Conservation (phyloP, 2,888 invertebrate species). For the Parnassius apollo region DNA sequence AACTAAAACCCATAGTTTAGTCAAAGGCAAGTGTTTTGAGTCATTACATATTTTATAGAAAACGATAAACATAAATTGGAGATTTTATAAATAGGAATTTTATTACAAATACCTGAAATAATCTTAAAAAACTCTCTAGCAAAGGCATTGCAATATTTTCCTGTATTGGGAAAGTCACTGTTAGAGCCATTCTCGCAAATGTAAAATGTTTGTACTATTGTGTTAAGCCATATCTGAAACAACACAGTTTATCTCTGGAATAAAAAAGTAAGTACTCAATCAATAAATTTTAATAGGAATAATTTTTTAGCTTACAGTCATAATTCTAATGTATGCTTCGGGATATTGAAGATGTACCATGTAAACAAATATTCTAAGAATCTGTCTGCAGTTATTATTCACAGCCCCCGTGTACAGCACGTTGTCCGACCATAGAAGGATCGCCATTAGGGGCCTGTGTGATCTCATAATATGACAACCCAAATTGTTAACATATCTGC, state of each 20-base stretch:
- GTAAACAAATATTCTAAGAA: conserved; percentile 58
- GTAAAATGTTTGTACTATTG: conserved; percentile 62
- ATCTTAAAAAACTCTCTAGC: conserved; percentile 61
- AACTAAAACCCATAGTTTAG: too few species aligned
- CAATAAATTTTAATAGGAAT: too few species aligned
- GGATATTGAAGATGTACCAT: conserved; percentile 65
- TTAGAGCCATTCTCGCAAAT: conserved; percentile 58
- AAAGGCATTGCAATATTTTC: conserved; percentile 53
- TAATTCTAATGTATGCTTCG: conserved; percentile 53
- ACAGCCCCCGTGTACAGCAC: conserved; percentile 56
- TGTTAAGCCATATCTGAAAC: conserved; percentile 66
- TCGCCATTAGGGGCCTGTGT: conserved; percentile 63
- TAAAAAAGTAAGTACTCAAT: neutral
- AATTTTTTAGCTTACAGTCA: conserved; percentile 51
- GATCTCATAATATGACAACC: conserved; percentile 58
- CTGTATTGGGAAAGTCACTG: conserved; percentile 60
- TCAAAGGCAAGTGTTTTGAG: too few species aligned
- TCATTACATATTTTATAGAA: too few species aligned
- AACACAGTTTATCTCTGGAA: conserved; percentile 9
- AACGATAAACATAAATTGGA: too few species aligned
- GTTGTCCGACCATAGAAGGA: conserved; percentile 60
- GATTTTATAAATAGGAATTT: too few species aligned
- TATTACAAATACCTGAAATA: conserved; percentile 48
- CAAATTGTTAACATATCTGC: conserved; percentile 55
- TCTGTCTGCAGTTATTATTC: conserved; percentile 56